phyloP scores from a whole-genome alignment of 2,888 invertebrate genomes.

The Gerris lacustris region DNA sequence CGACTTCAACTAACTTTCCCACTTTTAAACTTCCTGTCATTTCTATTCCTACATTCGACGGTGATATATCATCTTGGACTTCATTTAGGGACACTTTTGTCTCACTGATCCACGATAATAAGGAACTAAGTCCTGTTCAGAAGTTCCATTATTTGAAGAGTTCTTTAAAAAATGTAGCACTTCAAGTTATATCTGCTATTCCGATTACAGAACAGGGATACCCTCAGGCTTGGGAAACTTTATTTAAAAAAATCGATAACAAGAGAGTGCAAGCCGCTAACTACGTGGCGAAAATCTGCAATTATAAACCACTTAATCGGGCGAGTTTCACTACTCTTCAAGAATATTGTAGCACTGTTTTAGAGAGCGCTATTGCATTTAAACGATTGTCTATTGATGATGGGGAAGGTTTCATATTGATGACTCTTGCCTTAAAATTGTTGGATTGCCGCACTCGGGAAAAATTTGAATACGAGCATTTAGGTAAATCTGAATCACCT shows the following conservation, averaged over 20 bases:
- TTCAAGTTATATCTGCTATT: conserved; percentile 5
- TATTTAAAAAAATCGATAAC: conserved; percentile 4
- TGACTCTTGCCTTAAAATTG: too few species aligned
- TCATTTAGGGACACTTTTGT: conserved; percentile 8
- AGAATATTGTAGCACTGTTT: background rate
- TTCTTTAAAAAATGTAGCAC: background rate
- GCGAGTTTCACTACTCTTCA: background rate
- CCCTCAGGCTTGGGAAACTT: conserved; percentile 8
- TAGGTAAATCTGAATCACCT: background rate
- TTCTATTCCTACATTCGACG: background rate
- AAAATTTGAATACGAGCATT: conserved; percentile 8
- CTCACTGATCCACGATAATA: conserved; percentile 9
- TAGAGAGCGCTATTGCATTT: conserved; percentile 8
- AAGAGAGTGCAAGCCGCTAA: background rate
- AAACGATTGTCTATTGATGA: conserved; percentile 3
- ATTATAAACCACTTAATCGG: background rate
- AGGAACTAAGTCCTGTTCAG: background rate
- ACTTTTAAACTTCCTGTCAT: conserved; percentile 3
- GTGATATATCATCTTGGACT: background rate
- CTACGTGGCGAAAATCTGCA: background rate
- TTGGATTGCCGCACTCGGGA: background rate
- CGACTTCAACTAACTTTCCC: background rate
- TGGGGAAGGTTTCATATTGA: background rate
- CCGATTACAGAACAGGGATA: conserved; percentile 2
- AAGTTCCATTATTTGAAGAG: conserved; percentile 10